Evolutionary conservation across 1,140 invertebrate genomes (phyloP).

Genomic region (Aethina tumida): DNA sequence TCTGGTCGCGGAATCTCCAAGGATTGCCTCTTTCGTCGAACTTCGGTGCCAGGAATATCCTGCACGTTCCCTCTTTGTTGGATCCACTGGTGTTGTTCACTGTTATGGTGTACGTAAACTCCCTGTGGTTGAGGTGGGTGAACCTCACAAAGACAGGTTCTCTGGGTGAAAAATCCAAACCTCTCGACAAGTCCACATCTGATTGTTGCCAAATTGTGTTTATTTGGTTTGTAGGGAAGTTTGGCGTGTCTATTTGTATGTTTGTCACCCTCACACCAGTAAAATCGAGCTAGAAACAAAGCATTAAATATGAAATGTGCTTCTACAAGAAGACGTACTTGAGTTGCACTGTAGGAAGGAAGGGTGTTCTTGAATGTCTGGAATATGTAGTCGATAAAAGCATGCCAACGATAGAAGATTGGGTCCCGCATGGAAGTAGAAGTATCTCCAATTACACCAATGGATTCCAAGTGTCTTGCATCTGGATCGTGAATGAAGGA

Average conservation of each 20-base stretch:
- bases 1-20: constrained; percentile 40
- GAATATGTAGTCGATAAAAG: constrained; percentile 69
- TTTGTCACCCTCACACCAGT: constrained; percentile 21
- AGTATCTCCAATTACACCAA: constrained; percentile 53
- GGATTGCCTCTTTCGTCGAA: constrained; percentile 41
- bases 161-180: constrained; percentile 39
- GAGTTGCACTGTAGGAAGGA: constrained; percentile 45
- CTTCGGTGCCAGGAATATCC: constrained; percentile 49
- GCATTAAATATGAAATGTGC: not conserved
- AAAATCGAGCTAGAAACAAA: constrained; percentile 22
- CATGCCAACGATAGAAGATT: constrained; percentile 75
- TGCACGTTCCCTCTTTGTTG: constrained; percentile 38
- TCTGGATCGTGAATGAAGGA: constrained; percentile 48
- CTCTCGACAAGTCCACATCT: constrained; percentile 40
- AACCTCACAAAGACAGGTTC: constrained; percentile 41
- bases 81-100: constrained; percentile 34
- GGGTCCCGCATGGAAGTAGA: constrained; percentile 70
- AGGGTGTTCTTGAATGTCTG: constrained; percentile 62
- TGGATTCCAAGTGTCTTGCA: constrained; percentile 45
- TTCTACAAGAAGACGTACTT: no score
- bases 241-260: constrained; percentile 16
- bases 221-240: constrained; percentile 28
- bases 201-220: constrained; percentile 42
- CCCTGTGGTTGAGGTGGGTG: constrained; percentile 54
- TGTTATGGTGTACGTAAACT: constrained; percentile 46